Conservation (phyloP, 2,797 vertebrate genomes). For the Urophycis tenuis region DNA sequence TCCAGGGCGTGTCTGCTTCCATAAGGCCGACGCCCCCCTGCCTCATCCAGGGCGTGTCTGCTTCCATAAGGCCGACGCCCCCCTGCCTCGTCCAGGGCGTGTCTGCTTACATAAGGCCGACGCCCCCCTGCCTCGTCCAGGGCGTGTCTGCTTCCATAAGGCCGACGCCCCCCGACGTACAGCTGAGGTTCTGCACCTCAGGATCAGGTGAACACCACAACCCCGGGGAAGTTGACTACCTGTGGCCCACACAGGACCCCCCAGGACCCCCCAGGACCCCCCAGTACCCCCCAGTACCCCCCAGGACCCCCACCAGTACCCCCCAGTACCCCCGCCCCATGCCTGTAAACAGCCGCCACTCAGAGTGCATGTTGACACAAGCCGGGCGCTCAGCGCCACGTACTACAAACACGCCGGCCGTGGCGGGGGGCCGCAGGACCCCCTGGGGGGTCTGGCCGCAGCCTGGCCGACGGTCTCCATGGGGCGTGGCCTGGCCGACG, state of each 20-base stretch:
- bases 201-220: slow-evolving; percentile 52
- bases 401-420: slow-evolving; percentile 21
- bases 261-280: slow-evolving; percentile 27
- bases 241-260: slow-evolving; percentile 27
- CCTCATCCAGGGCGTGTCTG: too few relatives aligned
- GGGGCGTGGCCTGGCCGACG: too few relatives aligned
- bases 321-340: slow-evolving; percentile 28
- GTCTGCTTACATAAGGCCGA: too few relatives aligned
- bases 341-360: slow-evolving; percentile 10
- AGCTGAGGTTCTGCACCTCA: slow-evolving; percentile 38
- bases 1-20: slow-evolving; percentile 56
- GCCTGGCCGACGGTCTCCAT: neutral
- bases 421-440: slow-evolving; percentile 15
- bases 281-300: slow-evolving; percentile 40
- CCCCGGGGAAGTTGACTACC: slow-evolving; percentile 50
- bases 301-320: slow-evolving; percentile 25
- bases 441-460: too few relatives aligned
- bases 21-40: slow-evolving; percentile 64
- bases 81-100: too few relatives aligned
- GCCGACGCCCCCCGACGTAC: slow-evolving; percentile 61
- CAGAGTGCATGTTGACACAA: slow-evolving; percentile 25
- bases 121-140: slow-evolving; percentile 56
- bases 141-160: too few relatives aligned
- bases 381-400: slow-evolving; percentile 29
- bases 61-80: too few relatives aligned